Base-by-base conservation (phyloP, 2,797 vertebrate genomes). In the Peromyscus eremicus region DNA sequence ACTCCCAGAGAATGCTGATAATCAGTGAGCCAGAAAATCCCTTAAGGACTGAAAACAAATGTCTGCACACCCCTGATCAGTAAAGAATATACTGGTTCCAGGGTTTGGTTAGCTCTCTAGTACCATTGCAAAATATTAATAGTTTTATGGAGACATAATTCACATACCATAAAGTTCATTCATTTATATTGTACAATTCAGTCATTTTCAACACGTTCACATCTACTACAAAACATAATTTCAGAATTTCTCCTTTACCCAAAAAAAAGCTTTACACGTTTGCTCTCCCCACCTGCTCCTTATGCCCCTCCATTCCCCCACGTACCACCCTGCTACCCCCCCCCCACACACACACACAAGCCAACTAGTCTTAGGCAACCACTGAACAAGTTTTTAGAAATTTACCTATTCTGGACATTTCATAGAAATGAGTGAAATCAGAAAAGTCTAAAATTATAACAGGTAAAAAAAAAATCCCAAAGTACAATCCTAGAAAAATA, bases 21-120 rank as follows among this genome's bases (percentile, higher is more conserved):
- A 94, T 81, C 75, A 97, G 57, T 68, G 94, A 88, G 0, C 84
- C 96, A 79, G n/a, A 88, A 92, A 94, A 91, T 92, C 94, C 49
- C 94, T 96, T 92, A 91, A 11, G 97, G 90, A 40, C 9, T 66
- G 73, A 95, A 90, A 97, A 60, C 92, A 94, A 96, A 1, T 93
- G 96, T 77, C 12, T 97, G 23, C 16, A 97, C 93, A 96, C 92
- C 87, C 14, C n/a, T 64, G 96, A 2, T 90, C 66, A 68, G 27
- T 60, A 75, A 11, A 12, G 17, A 77, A 40, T 49, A 37, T 32
- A 40, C 23, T 9, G 62, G 81, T 83, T n/a, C 94, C 70, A 64
- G 32, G 29, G 34, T 37, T 92, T 92, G 80, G 14, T 43, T 79
- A 80, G 6, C 8, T 34, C 90, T 76, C 84, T 90, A 79, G 5